Base-by-base conservation (phyloP, 1,140 invertebrate species). In the Medauroidea extradentata region DNA sequence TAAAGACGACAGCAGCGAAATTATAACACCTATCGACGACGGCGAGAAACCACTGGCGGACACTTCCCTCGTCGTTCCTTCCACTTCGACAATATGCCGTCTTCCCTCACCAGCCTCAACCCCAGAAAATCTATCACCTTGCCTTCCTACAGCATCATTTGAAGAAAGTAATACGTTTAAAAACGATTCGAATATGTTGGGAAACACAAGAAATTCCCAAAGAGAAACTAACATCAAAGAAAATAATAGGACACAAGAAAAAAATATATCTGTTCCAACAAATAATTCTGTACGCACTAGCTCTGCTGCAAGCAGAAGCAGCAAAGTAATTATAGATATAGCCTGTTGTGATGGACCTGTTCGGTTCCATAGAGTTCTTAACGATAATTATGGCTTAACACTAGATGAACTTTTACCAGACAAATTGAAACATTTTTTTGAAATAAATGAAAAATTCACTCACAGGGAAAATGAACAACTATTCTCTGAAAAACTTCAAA, bases 271-370 rank as follows among this genome's bases (percentile, higher is more conserved):
- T 23, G 60, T 25, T 60, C 38, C 41, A 53, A 34, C 29, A 34
- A 11, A 34, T 11, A 39, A 14, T 54, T 60, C 1, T 46, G 57
- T 16, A 61, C 34, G 39, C 44, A 44, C 2, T 29, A 29, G 29
- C 11, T 7, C 29, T 13, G 52, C 1, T 2, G 39, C n/a, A 4
- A 18, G 14, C 44, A 13, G 51, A 56, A 39, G 21, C 42, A 21
- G 21, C 75, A 80, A 79, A 60, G 81, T 86, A 13, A 84, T 91
- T 1, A 78, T 90, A 52, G 91, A 93, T 71, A 78, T 94, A 2
- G 91, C 91, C 5, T 91, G 88, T 46, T 93, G 91, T 72, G 91
- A 94, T 73, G 91, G 91, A 0, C 91, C 91, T 0, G 89, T 94
- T 0, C 78, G 85, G 29, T 93, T 94, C 71, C 88, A 88, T 59